phyloP scores from a whole-genome alignment of 2,888 invertebrate species.

The Drosophila merina region DNA sequence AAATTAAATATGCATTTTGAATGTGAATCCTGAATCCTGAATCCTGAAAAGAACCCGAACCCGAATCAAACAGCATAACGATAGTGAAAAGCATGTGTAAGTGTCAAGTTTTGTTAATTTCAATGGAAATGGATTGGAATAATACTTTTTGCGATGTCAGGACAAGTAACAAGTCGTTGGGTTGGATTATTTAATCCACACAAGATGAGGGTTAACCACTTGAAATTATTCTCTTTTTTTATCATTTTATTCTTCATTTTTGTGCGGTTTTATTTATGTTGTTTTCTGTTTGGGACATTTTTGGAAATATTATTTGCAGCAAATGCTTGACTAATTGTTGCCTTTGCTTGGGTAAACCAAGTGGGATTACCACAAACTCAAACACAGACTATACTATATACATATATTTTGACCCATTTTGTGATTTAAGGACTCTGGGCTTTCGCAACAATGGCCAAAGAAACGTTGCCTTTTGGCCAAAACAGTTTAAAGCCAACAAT shows the following conservation, averaged over 20 bases:
- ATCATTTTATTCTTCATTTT: neutral
- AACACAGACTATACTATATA: neutral
- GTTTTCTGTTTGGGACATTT: conserved; percentile 33
- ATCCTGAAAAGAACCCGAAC: too few relatives aligned
- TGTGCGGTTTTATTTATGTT: conserved; percentile 36
- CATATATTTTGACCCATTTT: conserved; percentile 17
- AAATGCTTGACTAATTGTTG: conserved; percentile 42
- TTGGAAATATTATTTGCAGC: conserved; percentile 36
- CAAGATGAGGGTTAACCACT: conserved; percentile 5
- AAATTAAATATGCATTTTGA: conserved; percentile 2
- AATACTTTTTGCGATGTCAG: neutral
- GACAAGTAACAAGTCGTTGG: neutral
- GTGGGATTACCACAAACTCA: conserved; percentile 23
- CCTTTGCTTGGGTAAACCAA: conserved; percentile 29
- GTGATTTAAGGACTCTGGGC: conserved; percentile 30
- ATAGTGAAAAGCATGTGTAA: neutral
- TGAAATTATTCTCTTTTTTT: neutral
- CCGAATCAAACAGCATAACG: too few relatives aligned
- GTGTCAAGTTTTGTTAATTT: neutral
- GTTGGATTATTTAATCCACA: neutral
- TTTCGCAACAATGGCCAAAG: conserved; percentile 12
- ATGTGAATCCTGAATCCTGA: neutral
- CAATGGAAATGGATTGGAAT: neutral
- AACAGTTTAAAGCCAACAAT: conserved; percentile 23
- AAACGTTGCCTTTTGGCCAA: conserved; percentile 2